Evolutionary conservation across 2,888 invertebrate genomes (phyloP).

Genomic region (Acleris cristana): DNA sequence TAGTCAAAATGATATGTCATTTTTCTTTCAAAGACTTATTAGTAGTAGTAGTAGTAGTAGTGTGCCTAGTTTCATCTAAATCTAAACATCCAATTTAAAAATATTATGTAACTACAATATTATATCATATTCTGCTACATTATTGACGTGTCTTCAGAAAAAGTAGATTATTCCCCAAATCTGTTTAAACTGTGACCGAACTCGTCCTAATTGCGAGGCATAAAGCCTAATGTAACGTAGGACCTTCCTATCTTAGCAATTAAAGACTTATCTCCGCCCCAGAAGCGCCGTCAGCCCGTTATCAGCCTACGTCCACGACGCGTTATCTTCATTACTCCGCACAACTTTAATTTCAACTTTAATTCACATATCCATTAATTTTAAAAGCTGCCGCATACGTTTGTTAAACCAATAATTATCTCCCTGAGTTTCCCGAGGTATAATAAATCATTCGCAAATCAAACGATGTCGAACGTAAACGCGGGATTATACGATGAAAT

Average conservation of each 20-base stretch:
- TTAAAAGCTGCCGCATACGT: slow-evolving; percentile 70
- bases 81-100: too few species aligned
- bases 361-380: slow-evolving; percentile 80
- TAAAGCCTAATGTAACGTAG: slow-evolving; percentile 53
- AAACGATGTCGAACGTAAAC: slow-evolving; percentile 59
- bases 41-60: too few species aligned
- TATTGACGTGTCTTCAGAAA: neutral
- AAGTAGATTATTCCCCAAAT: neutral
- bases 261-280: slow-evolving; percentile 71
- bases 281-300: slow-evolving; percentile 76
- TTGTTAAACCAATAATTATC: slow-evolving; percentile 75
- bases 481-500: slow-evolving; percentile 55
- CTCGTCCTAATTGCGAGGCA: slow-evolving; percentile 51
- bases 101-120: too few species aligned
- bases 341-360: slow-evolving; percentile 77
- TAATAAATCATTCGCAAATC: slow-evolving; percentile 74
- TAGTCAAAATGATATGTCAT: too few species aligned
- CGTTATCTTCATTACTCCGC: slow-evolving; percentile 79
- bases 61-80: too few species aligned
- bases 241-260: slow-evolving; percentile 73
- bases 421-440: slow-evolving; percentile 58
- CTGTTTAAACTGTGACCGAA: neutral
- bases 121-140: too few species aligned
- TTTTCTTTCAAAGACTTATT: too few species aligned
- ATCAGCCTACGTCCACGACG: slow-evolving; percentile 67